Conservation (phyloP, 2,888 invertebrate genomes). For the Lissocephala sabroskyi region DNA sequence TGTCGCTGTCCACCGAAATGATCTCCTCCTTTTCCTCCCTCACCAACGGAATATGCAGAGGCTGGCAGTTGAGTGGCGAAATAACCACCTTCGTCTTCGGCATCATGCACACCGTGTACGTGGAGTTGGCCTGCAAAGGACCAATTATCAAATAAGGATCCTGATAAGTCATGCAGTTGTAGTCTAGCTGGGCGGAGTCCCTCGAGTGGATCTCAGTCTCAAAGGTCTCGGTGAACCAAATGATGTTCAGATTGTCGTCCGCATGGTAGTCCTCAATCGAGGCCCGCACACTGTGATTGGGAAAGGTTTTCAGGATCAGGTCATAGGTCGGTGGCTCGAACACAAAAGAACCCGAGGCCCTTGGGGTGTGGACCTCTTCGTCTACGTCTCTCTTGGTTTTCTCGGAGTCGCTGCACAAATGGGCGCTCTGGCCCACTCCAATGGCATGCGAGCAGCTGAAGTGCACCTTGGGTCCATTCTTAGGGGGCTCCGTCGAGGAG, state of each 20-base stretch:
- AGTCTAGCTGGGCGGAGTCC: slow-evolving; percentile 29
- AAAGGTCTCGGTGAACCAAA: slow-evolving; percentile 61
- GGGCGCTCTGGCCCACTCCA: too few relatives aligned
- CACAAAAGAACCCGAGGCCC: slow-evolving; percentile 15
- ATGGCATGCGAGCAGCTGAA: slow-evolving; percentile 26
- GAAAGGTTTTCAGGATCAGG: slow-evolving; percentile 41
- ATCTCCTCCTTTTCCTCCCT: slow-evolving; percentile 24
- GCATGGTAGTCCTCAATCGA: slow-evolving; percentile 29
- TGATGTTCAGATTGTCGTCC: slow-evolving; percentile 39
- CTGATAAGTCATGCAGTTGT: slow-evolving; percentile 52
- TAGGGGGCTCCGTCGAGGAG: not conserved
- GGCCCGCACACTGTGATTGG: slow-evolving; percentile 43
- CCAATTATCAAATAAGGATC: slow-evolving; percentile 42
- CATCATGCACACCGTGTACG: slow-evolving; percentile 67
- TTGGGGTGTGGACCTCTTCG: not conserved
- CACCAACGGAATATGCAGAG: slow-evolving; percentile 50
- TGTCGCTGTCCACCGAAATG: slow-evolving; percentile 43
- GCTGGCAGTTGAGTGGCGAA: slow-evolving; percentile 65
- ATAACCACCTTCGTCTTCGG: slow-evolving; percentile 30
- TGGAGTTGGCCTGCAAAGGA: slow-evolving; percentile 42
- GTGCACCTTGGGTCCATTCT: slow-evolving; percentile 22
- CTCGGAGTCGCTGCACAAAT: not conserved
- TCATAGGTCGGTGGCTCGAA: slow-evolving; percentile 55
- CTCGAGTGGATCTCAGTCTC: slow-evolving; percentile 2
- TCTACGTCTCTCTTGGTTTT: not conserved